Evolutionary conservation across 1,140 invertebrate genomes (phyloP).

Genomic region (Aphidius gifuensis): DNA sequence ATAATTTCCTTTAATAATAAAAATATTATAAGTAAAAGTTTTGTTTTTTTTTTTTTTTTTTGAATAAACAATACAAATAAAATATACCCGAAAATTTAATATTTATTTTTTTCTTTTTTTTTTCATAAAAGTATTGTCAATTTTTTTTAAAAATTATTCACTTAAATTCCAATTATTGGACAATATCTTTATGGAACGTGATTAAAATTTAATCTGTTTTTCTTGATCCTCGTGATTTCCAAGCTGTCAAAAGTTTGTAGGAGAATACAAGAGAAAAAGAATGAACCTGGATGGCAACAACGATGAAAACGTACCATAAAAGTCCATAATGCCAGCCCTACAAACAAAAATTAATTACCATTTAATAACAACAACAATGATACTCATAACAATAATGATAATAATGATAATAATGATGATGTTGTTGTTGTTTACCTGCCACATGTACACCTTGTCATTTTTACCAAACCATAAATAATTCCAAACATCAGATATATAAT

Average conservation of each 20-base stretch:
- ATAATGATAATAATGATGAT: neutral
- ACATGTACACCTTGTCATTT: constrained; percentile 66
- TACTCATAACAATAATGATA: constrained; percentile 11
- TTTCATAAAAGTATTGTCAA: no score
- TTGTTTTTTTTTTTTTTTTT: no score
- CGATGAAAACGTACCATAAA: constrained; percentile 90
- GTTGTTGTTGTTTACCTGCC: constrained; percentile 65
- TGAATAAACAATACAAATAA: no score
- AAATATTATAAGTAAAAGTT: no score
- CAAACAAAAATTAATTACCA: constrained; percentile 42
- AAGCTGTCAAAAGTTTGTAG: constrained; percentile 79
- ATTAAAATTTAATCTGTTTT: constrained; percentile 47
- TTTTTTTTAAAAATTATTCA: no score
- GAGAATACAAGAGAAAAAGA: constrained; percentile 87
- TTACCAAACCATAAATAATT: constrained; percentile 71
- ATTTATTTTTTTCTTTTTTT: no score
- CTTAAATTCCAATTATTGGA: constrained; percentile 12
- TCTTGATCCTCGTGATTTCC: constrained; percentile 72
- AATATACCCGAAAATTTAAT: no score
- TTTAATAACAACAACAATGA: constrained; percentile 13
- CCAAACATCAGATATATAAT: constrained; percentile 83
- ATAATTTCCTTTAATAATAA: no score
- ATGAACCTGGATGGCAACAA: constrained; percentile 87
- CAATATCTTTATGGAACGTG: no score
- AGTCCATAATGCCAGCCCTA: constrained; percentile 88